Evolutionary conservation across 2,113 vertebrate species (phyloP).

Genomic region (Aix galericulata): DNA sequence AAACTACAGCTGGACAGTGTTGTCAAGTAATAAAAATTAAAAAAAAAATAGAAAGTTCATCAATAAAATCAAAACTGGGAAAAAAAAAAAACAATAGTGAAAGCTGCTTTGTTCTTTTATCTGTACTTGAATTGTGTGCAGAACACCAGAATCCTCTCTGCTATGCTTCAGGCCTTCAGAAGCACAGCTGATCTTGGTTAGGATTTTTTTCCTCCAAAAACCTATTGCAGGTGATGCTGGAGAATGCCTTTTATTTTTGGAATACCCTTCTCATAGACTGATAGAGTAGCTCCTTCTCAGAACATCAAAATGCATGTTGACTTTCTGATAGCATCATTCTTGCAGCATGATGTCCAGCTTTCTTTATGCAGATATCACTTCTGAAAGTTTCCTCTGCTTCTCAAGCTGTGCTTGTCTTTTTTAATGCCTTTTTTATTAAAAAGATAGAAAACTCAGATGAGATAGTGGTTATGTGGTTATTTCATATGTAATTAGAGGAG

Average conservation of each 20-base stretch:
- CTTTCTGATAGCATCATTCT: background rate
- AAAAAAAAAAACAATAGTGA: background rate
- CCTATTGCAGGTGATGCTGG: background rate
- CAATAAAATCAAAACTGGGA: background rate
- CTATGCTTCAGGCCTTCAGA: background rate
- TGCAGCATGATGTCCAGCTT: accelerated
- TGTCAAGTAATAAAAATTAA: background rate
- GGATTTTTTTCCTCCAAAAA: background rate
- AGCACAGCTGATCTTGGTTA: background rate
- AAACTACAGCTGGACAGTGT: background rate
- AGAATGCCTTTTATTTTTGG: background rate
- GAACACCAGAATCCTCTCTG: background rate
- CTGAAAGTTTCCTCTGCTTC: background rate
- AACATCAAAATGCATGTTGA: background rate
- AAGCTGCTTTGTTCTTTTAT: background rate
- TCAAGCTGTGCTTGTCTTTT: background rate
- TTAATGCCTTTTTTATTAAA: slow-evolving; percentile 33
- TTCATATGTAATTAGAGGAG: slow-evolving; percentile 19
- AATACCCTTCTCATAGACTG: background rate
- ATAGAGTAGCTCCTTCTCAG: background rate
- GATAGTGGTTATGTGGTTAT: background rate
- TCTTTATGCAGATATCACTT: background rate
- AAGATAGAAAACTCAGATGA: slow-evolving; percentile 26
- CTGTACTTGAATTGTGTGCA: background rate
- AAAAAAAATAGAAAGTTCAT: background rate